These are phyloP conservation scores for Pyrgilauda ruficollis DNA, from an alignment of 2,113 vertebrate genomes.

Conservation along the genomic window DNA sequence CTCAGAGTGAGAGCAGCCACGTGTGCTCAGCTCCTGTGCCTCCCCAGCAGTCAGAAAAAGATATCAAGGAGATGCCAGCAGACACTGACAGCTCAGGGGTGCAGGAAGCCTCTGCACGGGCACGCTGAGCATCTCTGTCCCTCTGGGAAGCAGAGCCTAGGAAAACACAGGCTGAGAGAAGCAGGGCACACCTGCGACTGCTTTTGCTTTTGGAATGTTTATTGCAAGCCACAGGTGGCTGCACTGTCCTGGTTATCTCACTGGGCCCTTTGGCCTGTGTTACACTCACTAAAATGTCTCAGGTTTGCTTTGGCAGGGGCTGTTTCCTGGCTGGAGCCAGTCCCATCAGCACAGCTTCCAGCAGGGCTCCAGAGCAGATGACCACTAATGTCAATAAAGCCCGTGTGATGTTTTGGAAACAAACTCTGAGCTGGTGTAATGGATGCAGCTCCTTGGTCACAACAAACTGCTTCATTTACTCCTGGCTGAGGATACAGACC, in stretches of 20 bases:
- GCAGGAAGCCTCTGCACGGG: background rate
- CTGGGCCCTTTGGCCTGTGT: slow-evolving; percentile 2
- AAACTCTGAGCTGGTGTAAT: background rate
- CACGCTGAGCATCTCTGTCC: background rate
- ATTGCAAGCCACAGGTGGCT: slow-evolving; percentile 59
- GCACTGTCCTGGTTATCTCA: slow-evolving; percentile 53
- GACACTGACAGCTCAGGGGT: background rate
- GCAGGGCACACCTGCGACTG: slow-evolving; percentile 31
- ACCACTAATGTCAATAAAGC: slow-evolving; percentile 40
- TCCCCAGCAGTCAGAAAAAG: background rate
- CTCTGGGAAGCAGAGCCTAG: background rate
- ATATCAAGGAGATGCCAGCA: background rate
- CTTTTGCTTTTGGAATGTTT: slow-evolving; percentile 41
- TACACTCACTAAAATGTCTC: slow-evolving; percentile 9
- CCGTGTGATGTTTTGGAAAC: background rate
- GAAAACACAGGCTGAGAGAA: background rate
- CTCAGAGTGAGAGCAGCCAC: background rate
- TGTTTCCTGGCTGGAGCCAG: slow-evolving; percentile 67
- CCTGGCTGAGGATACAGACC: background rate
- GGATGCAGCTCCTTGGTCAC: background rate
- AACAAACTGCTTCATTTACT: background rate
- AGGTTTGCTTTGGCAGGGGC: slow-evolving; percentile 52
- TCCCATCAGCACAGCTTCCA: slow-evolving; percentile 32
- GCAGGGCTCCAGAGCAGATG: background rate
- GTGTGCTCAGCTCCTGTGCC: background rate